Percentiles rank a stretch among this genome's conserved stretches.
These are phyloP conservation scores for Paramisgurnus dabryanus DNA, from an alignment of 2,113 vertebrate species.

Conservation along the genomic window DNA sequence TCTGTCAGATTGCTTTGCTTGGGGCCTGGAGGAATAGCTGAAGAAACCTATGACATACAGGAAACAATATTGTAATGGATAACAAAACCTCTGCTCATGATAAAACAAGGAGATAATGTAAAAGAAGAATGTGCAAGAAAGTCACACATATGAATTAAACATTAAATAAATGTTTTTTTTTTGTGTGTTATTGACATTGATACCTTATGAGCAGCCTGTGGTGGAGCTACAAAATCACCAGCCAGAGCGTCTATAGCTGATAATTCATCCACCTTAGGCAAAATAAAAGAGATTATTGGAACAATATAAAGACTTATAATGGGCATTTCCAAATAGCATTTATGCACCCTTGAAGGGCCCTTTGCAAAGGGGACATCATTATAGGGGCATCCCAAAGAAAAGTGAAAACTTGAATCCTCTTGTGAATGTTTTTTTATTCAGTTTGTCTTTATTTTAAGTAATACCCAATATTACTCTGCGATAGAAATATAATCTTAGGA, in stretches of 20 bases:
- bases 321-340: too few relatives aligned
- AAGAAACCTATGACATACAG: constrained; percentile 11
- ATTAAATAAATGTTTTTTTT: neutral
- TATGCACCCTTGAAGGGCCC: too few relatives aligned
- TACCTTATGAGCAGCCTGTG: constrained; percentile 32
- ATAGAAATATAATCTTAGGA: too few relatives aligned
- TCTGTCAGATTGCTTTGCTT: neutral
- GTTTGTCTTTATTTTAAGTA: too few relatives aligned
- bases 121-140: neutral
- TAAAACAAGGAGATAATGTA: neutral
- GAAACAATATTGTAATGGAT: neutral
- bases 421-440: too few relatives aligned
- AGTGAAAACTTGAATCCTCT: too few relatives aligned
- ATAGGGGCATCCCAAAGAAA: too few relatives aligned
- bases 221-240: constrained; percentile 49
- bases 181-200: neutral
- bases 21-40: constrained; percentile 9
- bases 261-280: constrained; percentile 36
- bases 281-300: neutral
- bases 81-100: neutral
- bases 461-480: too few relatives aligned
- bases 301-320: too few relatives aligned
- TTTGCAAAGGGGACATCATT: too few relatives aligned
- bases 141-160: neutral
- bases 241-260: constrained; percentile 48